Evolutionary conservation across 2,113 vertebrate genomes (phyloP), one percentile per base, ranked within the genome.

Genomic region (Melanocharis versteri): DNA sequence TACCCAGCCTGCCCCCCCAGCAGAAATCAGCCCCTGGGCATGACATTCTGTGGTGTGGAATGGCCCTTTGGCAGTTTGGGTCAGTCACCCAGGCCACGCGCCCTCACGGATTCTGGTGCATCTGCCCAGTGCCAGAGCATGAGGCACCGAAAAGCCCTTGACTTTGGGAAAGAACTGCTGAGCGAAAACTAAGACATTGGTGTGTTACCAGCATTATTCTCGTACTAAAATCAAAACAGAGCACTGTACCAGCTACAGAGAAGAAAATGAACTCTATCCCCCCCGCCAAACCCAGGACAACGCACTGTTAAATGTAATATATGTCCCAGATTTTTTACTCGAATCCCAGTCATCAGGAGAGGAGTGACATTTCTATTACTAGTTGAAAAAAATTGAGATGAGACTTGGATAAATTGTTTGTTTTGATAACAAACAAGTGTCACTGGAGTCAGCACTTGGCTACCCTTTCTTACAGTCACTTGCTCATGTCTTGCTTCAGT

Each of bases 21-120:
- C 16, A 53, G 39, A 44, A 39, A 15, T 40, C 39, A 75, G 24
- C 13, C 30, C 4, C 66, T 47, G 87, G 39, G 9, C 10, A 7
- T 51, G 28, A 10, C 23, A 30, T 35, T 35, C 24, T 35, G 39
- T 53, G 20, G 4, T 30, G 33, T 40, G 39, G n/a, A 24, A 30
- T 28, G 7, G 6, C 9, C 14, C 20, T 69, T 33, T 33, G 39
- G 20, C 42, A 50, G 11, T 13, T 15, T 19, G 37, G 35, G n/a
- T 26, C 45, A 45, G 15, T 14, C 5, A 2, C 27, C 68, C 15
- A 26, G 77, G 28, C 44, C 19, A 21, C 10, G 15, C 0, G 0
- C 17, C 24, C 30, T 44, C 23, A 17, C 2, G 7, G 28, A 28
- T 58, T 57, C 77, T 47, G 15, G 7, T 61, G 64, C 2, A 21